Base-by-base conservation (phyloP, 35 echinoderm and acorn worm species). In the Diadema setosum region DNA sequence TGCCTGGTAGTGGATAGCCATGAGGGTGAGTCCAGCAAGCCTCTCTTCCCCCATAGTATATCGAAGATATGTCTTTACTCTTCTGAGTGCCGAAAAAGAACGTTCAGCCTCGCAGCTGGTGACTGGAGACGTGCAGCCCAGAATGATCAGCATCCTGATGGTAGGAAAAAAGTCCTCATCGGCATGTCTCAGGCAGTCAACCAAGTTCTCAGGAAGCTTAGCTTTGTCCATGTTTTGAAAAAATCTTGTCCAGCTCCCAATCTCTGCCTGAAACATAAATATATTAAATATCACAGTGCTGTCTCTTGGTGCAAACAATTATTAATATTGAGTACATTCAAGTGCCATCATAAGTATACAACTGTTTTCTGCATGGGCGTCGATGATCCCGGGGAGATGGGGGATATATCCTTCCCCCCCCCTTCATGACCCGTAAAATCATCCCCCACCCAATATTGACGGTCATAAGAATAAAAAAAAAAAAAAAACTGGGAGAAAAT, bases 251-350 rank as follows among this genome's bases (percentile, higher is more conserved):
- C 70, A 75, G 70, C 70, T 75, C 70, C 21, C 0, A 39, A 75
- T 75, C 70, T 75, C 70, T 75, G 70, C 70, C 70, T 75, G 70
- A 75, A 75, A 75, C 70, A 75, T 75, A 75, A 75, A 75, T 75
- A 75, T 75, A 75, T 75, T 75, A 75, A 75, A 75, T 75, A 75
- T 75, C 70, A 75, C 70, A 75, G 70, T 75, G 70, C 70, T 75
- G 70, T 75, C 70, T 75, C 70, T 75, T 75, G 70, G 70, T 75
- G 70, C 70, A 75, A 75, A 75, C 70, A 75, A 75, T 75, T 75
- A 75, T 75, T 75, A 75, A 75, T 75, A 75, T 75, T 75, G 70
- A 75, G 70, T 75, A 75, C 70, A 75, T 75, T 75, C 70, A 75
- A 75, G 70, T 75, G 70, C 70, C 70, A 75, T 39, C 70, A 75